Conservation (phyloP, 2,888 invertebrate genomes). For the Drosophila mimica region DNA sequence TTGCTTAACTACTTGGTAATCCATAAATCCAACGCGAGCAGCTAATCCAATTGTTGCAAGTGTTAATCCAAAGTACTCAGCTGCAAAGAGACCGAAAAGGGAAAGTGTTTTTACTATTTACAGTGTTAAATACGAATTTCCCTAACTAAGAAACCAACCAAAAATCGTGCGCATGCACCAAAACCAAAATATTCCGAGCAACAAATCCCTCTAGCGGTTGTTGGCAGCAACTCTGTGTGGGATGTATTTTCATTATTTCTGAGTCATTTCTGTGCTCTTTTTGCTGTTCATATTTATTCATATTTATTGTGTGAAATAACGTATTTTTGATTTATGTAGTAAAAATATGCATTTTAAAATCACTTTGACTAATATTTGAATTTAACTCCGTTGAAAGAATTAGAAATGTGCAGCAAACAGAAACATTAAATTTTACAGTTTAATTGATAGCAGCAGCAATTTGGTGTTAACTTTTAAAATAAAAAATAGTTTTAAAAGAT, state of each 20-base stretch:
- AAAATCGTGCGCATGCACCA: slow-evolving; percentile 35
- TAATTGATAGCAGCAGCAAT: background rate
- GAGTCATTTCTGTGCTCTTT: background rate
- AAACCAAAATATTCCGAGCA: background rate
- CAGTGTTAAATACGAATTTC: slow-evolving; percentile 36
- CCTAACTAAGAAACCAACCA: slow-evolving; percentile 56
- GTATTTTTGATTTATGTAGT: background rate
- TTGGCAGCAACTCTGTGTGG: slow-evolving; percentile 4
- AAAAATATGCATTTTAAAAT: background rate
- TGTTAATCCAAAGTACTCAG: slow-evolving; percentile 31
- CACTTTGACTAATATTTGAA: background rate
- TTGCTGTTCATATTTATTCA: background rate
- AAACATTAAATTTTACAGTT: background rate
- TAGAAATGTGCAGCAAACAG: background rate
- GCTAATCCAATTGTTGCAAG: slow-evolving; percentile 51
- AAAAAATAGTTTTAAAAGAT: background rate
- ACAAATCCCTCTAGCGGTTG: slow-evolving; percentile 43
- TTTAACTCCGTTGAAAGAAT: background rate
- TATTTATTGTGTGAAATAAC: background rate
- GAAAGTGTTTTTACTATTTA: slow-evolving; percentile 22
- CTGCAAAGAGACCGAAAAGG: slow-evolving; percentile 32
- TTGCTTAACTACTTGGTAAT: slow-evolving; percentile 32
- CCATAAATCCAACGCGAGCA: slow-evolving; percentile 41
- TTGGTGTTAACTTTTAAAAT: background rate
- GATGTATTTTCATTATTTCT: background rate